phyloP scores from a whole-genome alignment of 2,797 vertebrate species.

The Fundulus diaphanus region DNA sequence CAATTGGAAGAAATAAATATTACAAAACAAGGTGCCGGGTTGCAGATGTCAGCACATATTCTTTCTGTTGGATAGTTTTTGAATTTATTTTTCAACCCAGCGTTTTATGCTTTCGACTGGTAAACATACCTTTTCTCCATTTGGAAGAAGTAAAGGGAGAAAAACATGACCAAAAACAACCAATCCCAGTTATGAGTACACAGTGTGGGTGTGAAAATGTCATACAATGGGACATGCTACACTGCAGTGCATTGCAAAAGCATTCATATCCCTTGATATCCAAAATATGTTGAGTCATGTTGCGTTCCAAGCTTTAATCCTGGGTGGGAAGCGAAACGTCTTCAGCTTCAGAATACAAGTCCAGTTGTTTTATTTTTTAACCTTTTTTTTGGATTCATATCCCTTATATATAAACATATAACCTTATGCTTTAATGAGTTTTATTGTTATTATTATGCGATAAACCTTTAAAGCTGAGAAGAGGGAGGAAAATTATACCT shows the following conservation, averaged over 20 bases:
- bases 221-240: not conserved
- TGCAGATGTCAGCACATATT: conserved; percentile 1
- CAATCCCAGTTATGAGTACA: not conserved
- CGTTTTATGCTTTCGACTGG: not conserved
- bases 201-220: not conserved
- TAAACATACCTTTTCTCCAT: not conserved
- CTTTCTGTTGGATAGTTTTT: not conserved
- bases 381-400: no score
- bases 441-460: not conserved
- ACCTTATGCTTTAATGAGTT: not conserved
- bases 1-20: not conserved
- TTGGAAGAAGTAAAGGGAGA: not conserved
- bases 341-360: no score
- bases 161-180: not conserved
- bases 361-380: no score
- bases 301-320: no score
- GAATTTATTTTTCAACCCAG: not conserved
- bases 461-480: not conserved
- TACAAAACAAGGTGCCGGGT: not conserved
- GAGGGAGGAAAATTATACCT: not conserved
- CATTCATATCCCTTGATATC: not conserved
- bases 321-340: no score
- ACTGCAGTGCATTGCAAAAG: not conserved
- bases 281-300: no score
- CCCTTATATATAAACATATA: no score